phyloP scores from a whole-genome alignment of 1,140 invertebrate genomes.

The Drosophila funebris region DNA sequence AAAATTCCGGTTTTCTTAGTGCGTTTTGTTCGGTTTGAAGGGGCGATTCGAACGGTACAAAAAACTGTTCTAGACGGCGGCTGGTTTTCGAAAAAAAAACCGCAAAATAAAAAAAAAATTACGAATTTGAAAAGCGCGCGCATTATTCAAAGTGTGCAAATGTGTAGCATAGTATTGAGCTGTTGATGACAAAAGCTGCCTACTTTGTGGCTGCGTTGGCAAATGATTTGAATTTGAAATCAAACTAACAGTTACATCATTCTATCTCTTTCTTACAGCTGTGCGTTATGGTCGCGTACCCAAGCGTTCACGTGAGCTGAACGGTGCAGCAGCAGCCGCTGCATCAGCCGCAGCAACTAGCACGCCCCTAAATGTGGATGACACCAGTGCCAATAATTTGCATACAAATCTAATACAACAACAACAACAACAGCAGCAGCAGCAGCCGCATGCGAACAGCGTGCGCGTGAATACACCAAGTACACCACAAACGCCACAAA shows the following conservation, averaged over 20 bases:
- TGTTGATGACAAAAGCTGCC: background rate
- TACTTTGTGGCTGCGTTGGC: background rate
- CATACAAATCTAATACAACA: conserved; percentile 60
- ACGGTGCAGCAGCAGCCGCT: conserved; percentile 83
- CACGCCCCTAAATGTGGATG: conserved; percentile 63
- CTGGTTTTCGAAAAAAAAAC: no score
- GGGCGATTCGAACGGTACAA: no score
- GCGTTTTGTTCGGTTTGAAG: no score
- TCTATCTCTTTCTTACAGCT: conserved; percentile 86
- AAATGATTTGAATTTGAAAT: conserved; percentile 12
- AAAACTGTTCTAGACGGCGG: no score
- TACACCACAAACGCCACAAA: conserved; percentile 84
- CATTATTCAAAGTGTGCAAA: no score
- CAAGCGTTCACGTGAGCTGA: conserved; percentile 94
- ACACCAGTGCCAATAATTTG: conserved; percentile 53
- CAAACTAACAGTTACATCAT: background rate
- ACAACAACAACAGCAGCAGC: conserved; percentile 56
- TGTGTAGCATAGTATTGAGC: conserved; percentile 14
- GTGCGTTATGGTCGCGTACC: conserved; percentile 98
- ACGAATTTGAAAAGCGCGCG: no score
- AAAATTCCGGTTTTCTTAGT: no score
- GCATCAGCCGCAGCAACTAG: conserved; percentile 47
- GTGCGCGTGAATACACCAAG: conserved; percentile 79
- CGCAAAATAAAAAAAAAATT: no score
- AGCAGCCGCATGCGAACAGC: conserved; percentile 66